Base-by-base conservation (phyloP, 2,888 invertebrate genomes). In the Malacosoma neustria region DNA sequence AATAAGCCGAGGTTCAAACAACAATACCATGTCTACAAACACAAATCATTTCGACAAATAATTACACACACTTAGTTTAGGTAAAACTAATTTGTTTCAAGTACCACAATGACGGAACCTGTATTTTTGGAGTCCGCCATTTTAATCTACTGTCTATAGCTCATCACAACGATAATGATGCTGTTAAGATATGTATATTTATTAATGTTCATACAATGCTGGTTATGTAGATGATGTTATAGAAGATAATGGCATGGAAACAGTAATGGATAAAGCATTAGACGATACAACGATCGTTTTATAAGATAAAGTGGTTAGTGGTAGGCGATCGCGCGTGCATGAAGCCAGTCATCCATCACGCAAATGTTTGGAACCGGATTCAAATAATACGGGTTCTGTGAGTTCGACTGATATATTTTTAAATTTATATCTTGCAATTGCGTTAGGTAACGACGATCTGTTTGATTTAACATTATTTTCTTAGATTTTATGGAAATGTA, bases 331-430 rank as follows among this genome's bases (percentile, higher is more conserved):
- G 61, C 65, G 72, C 70, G 71, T 72, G 69, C 70, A 66, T 64
- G 62, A 68, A 70, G 54, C 59, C 70, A 71, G 69, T 73, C 71
- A 82, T 81, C 73, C 81, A 79, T 82, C 84, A 82, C 76, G 77
- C 74, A 59, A 79, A 79, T 66, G 72, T 61, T 65, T 52, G 45
- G 53, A 82, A 82, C 82, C 84, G 82, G 81, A 77, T 77, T 64
- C 53, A 41, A 48, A 46, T 49, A 43, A 63, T 70, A 68, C 72
- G 57, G 60, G 74, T 70, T 70, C 48, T 46, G 54, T 62, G 59
- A 61, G 61, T 39, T 36, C 22, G 22, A 22, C 22, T 22, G 22
- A 22, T 22, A 22, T 22, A 22, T 22, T 22, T 22, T 22, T 4
- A 22, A 22, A 22, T 22, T 22, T 22, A 9, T 22, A 4, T 22